Evolutionary conservation across 1,140 invertebrate species (phyloP).

Genomic region (Potamilus streckersoni): DNA sequence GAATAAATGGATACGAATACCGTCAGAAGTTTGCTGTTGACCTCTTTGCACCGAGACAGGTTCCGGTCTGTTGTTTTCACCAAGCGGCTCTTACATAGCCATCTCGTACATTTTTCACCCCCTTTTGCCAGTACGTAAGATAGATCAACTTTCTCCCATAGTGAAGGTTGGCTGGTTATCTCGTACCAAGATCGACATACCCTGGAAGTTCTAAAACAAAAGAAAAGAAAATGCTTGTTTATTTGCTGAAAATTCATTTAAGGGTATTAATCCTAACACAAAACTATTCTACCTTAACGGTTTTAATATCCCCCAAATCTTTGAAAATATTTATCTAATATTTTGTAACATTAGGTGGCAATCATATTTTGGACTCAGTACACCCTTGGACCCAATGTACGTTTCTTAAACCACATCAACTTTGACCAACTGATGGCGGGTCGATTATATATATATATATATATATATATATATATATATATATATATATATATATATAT

Average conservation of each 20-base stretch:
- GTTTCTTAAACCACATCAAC: no score
- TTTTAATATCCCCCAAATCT: no score
- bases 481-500: no score
- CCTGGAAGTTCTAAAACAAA: constrained; percentile 74
- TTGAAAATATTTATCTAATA: no score
- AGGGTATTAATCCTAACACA: not conserved
- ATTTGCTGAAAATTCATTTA: not conserved
- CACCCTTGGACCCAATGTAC: no score
- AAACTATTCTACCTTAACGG: not conserved
- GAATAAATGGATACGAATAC: not conserved
- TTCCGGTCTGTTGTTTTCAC: constrained; percentile 79
- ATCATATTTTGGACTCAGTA: no score
- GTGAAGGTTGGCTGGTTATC: constrained; percentile 74
- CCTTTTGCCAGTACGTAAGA: constrained; percentile 78
- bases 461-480: no score
- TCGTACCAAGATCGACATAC: constrained; percentile 82
- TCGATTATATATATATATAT: no score
- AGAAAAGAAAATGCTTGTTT: constrained; percentile 5
- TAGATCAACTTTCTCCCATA: constrained; percentile 84
- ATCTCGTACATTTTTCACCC: constrained; percentile 77
- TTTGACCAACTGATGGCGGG: no score
- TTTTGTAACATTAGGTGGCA: no score
- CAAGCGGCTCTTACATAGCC: constrained; percentile 81
- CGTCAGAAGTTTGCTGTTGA: not conserved
- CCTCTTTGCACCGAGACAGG: constrained; percentile 68